Evolutionary conservation across 1,140 invertebrate species (phyloP), one percentile per base, ranked within the genome.

Genomic region (Polypedilum pembai): DNA sequence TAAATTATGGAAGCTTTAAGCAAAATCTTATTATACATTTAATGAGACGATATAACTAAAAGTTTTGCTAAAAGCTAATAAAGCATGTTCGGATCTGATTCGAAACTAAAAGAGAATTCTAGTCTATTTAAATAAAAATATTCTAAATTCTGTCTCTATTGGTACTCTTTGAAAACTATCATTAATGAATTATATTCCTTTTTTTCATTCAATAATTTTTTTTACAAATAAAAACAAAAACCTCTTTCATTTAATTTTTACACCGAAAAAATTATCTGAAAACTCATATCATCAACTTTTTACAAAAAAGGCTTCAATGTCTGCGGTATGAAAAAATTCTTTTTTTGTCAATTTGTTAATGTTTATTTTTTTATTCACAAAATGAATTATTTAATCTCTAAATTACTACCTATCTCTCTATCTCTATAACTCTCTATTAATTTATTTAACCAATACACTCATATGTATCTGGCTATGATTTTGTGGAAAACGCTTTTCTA

Each of bases 331-430:
- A 69, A 69, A 72, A 69, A 69, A 24, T 40, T 40, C 15, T 24
- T 75, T 73, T 69, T 74, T 74, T 75, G 33, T 76, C 73, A 45
- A 15, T 73, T 75, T 76, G 74, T 75, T 73, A 73, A 73, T 56
- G 40, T 75, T 74, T 74, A 7, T 21, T 18, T 69, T 56, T 56
- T 56, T 56, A n/a, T 3, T 12, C 45, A 56, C 45, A 56, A 56
- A 56, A 15, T 15, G 45, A 56, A n/a, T 56, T 56, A 56, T 56
- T 56, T 56, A 33, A 33, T 33, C 5, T 33, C 24, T 5, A 33
- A 33, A 33, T 33, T 33, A 33, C 24, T 33, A 33, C 24, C 24
- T 33, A 5, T 33, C 24, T 33, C 5, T 33, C n/a, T n/a, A n/a
- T n/a, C 24, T 33, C 24, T 33, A 33, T 33, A 33, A 33, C 5